Evolutionary conservation across 2,797 vertebrate genomes (phyloP).

Genomic region (Choloepus didactylus): DNA sequence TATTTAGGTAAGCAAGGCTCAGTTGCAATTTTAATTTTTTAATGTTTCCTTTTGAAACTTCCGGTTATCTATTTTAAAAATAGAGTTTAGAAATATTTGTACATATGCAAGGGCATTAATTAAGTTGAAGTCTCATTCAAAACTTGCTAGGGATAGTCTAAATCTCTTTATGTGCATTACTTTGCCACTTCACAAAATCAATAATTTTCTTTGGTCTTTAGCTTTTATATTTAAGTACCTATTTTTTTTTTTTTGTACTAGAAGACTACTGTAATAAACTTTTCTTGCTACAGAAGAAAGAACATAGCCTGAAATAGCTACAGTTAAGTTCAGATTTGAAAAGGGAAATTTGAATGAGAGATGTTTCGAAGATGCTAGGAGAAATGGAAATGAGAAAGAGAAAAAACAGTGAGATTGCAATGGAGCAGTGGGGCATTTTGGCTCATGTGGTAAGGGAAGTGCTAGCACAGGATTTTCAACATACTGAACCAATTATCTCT

Average conservation of each 20-base stretch:
- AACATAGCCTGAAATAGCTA: not conserved
- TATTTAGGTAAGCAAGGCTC: not conserved
- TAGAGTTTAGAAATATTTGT: not conserved
- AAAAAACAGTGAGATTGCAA: not conserved
- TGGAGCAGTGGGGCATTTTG: not conserved
- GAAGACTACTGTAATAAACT: not conserved
- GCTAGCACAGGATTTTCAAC: not conserved
- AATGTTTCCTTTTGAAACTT: not conserved
- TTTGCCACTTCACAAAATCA: not conserved
- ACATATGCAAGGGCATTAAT: not conserved
- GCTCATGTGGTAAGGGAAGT: not conserved
- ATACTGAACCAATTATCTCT: not conserved
- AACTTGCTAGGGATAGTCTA: not conserved
- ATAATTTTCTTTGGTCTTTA: not conserved
- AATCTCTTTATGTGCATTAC: not conserved
- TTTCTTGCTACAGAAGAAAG: not conserved
- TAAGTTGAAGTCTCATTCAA: not conserved
- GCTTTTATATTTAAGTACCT: not conserved
- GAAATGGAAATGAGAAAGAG: not conserved
- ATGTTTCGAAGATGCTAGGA: not conserved
- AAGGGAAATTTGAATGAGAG: not conserved
- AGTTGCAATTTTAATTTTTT: not conserved
- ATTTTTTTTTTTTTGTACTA: not conserved
- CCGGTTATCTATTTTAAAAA: conserved; percentile 13
- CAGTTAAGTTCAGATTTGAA: conserved; percentile 17